Evolutionary conservation across 2,888 invertebrate genomes (phyloP).

Genomic region (Drosophila algonquin): DNA sequence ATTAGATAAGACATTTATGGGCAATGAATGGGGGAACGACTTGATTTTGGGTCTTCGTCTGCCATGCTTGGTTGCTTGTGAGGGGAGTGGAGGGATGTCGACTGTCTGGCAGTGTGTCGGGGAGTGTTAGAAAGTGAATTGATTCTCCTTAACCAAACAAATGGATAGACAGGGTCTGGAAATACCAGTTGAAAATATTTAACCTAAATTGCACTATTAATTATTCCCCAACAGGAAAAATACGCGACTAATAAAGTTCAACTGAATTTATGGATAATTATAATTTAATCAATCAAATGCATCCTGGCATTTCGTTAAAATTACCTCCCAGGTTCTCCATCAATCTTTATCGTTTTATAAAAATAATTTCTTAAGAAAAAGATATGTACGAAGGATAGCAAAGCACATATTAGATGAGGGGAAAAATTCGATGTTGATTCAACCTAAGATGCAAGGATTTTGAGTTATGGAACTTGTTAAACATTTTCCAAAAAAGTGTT

Average conservation of each 20-base stretch:
- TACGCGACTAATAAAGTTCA: too few relatives aligned
- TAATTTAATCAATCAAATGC: too few relatives aligned
- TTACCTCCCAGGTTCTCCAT: too few relatives aligned
- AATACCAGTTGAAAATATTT: not conserved
- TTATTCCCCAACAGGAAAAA: not conserved
- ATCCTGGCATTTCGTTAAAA: too few relatives aligned
- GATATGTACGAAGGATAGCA: too few relatives aligned
- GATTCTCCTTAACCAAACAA: not conserved
- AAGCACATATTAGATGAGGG: too few relatives aligned
- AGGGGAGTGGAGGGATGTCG: not conserved
- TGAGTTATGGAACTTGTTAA: too few relatives aligned
- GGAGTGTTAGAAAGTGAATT: not conserved
- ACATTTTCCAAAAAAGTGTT: too few relatives aligned
- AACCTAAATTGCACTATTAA: not conserved
- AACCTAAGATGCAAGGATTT: too few relatives aligned
- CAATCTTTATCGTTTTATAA: too few relatives aligned
- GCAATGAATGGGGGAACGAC: constrained; percentile 55
- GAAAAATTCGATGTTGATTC: too few relatives aligned
- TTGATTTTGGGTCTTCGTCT: constrained; percentile 48
- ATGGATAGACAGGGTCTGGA: not conserved
- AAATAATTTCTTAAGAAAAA: too few relatives aligned
- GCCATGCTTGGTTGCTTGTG: not conserved
- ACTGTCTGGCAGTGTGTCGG: not conserved
- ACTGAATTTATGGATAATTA: not conserved
- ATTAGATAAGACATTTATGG: constrained; percentile 71